A percentile compares a stretch with the other conserved stretches of the same genome.
Conservation (phyloP, 2,888 invertebrate species). For the Conomelus anceps region DNA sequence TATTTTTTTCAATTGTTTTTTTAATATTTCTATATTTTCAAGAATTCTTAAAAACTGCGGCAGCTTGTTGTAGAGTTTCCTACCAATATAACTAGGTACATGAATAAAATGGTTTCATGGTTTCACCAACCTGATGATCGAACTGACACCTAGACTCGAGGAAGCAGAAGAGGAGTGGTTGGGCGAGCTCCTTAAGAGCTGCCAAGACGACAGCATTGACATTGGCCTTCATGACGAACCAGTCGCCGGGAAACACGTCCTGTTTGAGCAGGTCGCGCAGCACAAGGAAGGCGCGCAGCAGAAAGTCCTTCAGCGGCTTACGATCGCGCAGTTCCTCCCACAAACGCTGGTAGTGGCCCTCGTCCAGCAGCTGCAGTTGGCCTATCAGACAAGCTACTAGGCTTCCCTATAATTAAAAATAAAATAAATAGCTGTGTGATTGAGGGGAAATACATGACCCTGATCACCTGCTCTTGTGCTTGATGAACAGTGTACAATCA, state of each 20-base stretch:
- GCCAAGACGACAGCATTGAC: constrained; percentile 79
- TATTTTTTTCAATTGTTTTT: no score
- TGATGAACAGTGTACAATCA: no score
- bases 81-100: no score
- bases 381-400: constrained; percentile 83
- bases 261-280: constrained; percentile 73
- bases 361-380: constrained; percentile 75
- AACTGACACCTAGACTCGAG: constrained; percentile 63
- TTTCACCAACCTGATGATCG: constrained; percentile 57
- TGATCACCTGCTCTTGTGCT: no score
- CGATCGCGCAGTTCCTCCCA: constrained; percentile 75
- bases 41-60: no score
- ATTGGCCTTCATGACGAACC: constrained; percentile 84
- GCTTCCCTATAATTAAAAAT: constrained; percentile 54
- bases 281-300: constrained; percentile 72
- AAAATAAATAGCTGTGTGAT: neutral
- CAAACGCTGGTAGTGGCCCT: constrained; percentile 77
- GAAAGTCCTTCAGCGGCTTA: constrained; percentile 77
- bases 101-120: neutral
- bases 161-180: constrained; percentile 78
- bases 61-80: no score
- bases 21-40: no score
- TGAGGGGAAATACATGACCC: neutral
- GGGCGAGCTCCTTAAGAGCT: constrained; percentile 80
- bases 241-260: constrained; percentile 77